Conservation (phyloP, 2,113 vertebrate genomes). For the Alces alces region DNA sequence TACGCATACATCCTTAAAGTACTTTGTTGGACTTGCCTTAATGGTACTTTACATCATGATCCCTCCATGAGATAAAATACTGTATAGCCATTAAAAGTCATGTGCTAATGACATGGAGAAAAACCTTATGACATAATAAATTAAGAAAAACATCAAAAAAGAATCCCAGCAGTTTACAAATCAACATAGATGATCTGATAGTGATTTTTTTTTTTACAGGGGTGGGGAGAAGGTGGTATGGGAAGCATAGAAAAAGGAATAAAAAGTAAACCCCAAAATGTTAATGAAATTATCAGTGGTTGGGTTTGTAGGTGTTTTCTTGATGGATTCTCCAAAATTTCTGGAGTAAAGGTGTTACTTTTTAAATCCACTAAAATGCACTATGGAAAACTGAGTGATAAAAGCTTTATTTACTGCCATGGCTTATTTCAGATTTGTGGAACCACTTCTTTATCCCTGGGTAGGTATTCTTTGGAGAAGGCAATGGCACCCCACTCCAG, state of each 20-base stretch:
- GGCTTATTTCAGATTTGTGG: background rate
- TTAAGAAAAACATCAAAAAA: background rate
- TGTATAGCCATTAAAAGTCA: background rate
- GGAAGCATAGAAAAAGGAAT: conserved; percentile 2
- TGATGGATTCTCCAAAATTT: conserved; percentile 19
- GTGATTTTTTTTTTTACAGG: background rate
- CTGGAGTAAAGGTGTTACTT: background rate
- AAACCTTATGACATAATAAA: background rate
- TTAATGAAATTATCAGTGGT: background rate
- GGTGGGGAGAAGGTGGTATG: background rate
- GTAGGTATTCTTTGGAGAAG: conserved; percentile 2
- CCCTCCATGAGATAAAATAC: background rate
- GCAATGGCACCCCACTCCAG: too few species aligned
- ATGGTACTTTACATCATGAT: background rate
- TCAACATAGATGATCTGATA: background rate
- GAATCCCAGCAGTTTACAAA: background rate
- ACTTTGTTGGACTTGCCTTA: conserved; percentile 24
- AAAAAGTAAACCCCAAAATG: background rate
- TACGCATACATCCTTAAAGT: conserved; percentile 21
- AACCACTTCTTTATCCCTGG: conserved; percentile 1
- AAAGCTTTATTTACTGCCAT: conserved; percentile 26
- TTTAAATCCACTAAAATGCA: background rate
- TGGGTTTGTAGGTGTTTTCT: background rate
- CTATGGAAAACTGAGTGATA: background rate
- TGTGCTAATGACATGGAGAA: background rate